Percentiles rank a stretch among this genome's conserved stretches.
Conservation (phyloP, 35 echinoderm and acorn worm species). For the Diadema setosum region DNA sequence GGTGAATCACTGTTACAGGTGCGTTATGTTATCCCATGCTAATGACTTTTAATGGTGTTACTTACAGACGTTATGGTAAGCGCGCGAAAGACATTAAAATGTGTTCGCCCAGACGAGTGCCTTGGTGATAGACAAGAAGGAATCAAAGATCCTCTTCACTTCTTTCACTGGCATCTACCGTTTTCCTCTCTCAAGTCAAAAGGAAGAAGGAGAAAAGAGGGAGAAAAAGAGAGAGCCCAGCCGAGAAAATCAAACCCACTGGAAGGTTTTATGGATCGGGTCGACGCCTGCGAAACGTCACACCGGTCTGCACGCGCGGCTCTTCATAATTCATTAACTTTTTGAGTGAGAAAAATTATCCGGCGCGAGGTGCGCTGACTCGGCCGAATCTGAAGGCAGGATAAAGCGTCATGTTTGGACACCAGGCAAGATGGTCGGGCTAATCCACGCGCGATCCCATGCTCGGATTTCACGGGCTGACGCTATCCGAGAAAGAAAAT, state of each 20-base stretch:
- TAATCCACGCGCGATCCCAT: background rate
- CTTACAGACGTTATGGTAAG: too few species aligned
- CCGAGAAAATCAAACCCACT: background rate
- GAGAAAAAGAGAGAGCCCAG: too few species aligned
- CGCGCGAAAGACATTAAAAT: too few species aligned
- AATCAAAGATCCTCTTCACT: too few species aligned
- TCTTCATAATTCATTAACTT: conserved; percentile 30
- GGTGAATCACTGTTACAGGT: too few species aligned
- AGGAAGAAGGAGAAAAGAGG: too few species aligned
- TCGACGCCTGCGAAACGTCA: background rate
- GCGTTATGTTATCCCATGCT: too few species aligned
- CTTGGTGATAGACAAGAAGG: too few species aligned
- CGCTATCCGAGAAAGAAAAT: conserved; percentile 24
- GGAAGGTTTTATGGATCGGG: conserved; percentile 19
- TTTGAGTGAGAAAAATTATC: background rate
- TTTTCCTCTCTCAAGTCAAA: too few species aligned
- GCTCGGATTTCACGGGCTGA: conserved; percentile 11
- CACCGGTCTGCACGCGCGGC: background rate
- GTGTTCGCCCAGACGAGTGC: too few species aligned
- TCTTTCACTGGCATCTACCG: too few species aligned
- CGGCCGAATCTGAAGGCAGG: background rate
- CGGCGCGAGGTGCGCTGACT: background rate
- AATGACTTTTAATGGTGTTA: too few species aligned
- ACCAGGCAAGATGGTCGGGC: background rate
- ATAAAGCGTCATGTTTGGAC: background rate